These are phyloP conservation scores for Progne subis DNA, from an alignment of 2,113 vertebrate genomes.

Conservation along the genomic window DNA sequence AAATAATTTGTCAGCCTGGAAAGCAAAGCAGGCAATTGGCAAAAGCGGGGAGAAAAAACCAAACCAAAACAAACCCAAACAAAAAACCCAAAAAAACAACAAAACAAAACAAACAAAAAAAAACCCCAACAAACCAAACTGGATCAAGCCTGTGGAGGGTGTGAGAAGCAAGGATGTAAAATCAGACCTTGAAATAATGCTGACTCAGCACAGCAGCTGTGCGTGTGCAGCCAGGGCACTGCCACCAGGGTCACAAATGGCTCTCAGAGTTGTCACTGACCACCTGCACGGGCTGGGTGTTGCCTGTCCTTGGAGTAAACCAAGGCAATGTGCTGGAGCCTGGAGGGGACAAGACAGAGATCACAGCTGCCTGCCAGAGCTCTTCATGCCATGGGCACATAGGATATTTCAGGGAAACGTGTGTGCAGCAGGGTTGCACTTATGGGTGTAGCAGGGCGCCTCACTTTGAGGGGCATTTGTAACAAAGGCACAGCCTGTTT, in stretches of 20 bases:
- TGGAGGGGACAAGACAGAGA: not conserved
- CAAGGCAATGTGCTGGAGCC: not conserved
- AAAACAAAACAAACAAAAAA: not conserved
- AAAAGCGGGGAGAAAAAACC: fast-evolving
- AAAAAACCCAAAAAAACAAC: not conserved
- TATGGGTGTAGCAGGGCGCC: fast-evolving
- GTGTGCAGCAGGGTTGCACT: not conserved
- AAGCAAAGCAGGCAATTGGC: not conserved
- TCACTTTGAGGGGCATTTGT: not conserved
- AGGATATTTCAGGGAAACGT: not conserved
- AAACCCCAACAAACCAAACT: not conserved
- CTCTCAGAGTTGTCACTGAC: not conserved
- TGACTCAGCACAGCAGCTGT: not conserved
- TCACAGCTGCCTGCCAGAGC: not conserved
- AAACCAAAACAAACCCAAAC: no score
- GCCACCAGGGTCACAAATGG: fast-evolving
- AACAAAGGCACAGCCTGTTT: not conserved
- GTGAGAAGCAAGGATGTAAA: constrained; percentile 28
- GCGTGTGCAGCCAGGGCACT: fast-evolving
- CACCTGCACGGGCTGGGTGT: fast-evolving
- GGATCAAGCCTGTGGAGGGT: constrained; percentile 7
- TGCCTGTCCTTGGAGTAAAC: not conserved
- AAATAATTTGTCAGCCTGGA: not conserved
- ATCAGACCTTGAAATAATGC: not conserved
- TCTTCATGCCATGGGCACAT: fast-evolving